Percentiles rank a stretch among this genome's conserved stretches.
These are phyloP conservation scores for Poecile montanus DNA, from an alignment of 2,797 vertebrate genomes.

Conservation along the genomic window DNA sequence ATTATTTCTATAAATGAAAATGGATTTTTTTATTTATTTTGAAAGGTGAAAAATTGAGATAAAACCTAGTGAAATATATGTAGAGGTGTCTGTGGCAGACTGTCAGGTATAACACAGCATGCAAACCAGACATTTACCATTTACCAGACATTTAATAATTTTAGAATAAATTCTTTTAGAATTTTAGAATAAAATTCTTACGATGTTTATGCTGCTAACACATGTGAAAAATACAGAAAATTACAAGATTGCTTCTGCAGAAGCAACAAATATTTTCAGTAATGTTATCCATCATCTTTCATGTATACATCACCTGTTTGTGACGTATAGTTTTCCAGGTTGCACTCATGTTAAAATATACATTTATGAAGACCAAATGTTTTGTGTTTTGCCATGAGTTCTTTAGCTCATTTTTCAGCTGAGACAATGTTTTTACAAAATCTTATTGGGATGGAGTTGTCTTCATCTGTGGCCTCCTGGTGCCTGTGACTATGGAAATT, in stretches of 20 bases:
- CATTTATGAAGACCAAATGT: neutral
- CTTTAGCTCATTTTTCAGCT: neutral
- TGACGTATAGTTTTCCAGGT: neutral
- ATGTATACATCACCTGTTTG: neutral
- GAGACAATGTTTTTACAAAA: neutral
- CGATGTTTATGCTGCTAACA: neutral
- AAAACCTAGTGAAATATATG: neutral
- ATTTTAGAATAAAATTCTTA: neutral
- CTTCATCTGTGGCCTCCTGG: neutral
- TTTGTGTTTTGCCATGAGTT: neutral
- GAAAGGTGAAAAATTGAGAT: neutral
- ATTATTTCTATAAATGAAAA: neutral
- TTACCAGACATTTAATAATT: neutral
- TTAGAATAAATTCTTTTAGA: neutral
- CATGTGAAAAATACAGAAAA: neutral
- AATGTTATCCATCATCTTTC: neutral
- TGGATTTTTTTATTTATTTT: neutral
- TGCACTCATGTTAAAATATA: neutral
- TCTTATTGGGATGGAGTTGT: neutral
- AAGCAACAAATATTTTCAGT: neutral
- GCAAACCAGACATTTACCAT: neutral
- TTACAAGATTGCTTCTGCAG: neutral
- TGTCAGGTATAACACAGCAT: neutral
- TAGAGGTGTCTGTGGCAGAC: neutral
- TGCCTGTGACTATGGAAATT: neutral